Percentiles rank a stretch among this genome's conserved stretches.
Conservation (phyloP, 2,797 vertebrate genomes). For the Pseudochirops corinnae region DNA sequence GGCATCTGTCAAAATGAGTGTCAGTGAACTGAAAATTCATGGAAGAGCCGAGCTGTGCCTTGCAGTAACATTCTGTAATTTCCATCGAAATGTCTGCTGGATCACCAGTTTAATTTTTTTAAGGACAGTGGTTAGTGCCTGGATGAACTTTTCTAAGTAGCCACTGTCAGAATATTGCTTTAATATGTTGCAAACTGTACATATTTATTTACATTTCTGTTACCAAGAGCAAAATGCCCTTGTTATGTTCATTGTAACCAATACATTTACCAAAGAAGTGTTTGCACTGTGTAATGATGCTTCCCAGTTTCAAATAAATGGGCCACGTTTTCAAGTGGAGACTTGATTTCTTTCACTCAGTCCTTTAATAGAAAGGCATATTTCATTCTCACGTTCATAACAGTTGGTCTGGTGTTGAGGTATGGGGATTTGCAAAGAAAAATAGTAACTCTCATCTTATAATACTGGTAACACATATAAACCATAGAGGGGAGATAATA, state of each 20-base stretch:
- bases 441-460: background rate
- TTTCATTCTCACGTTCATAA: background rate
- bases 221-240: constrained; percentile 84
- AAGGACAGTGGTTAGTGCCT: constrained; percentile 69
- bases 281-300: constrained; percentile 96
- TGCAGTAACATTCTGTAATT: constrained; percentile 59
- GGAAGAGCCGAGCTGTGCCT: constrained; percentile 64
- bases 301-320: constrained; percentile 93
- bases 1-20: constrained; percentile 44
- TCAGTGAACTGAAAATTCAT: constrained; percentile 45
- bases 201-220: constrained; percentile 88
- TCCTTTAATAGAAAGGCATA: background rate
- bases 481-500: background rate
- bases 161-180: constrained; percentile 78
- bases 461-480: background rate
- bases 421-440: background rate
- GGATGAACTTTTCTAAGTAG: constrained; percentile 71
- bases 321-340: constrained; percentile 87
- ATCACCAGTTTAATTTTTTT: constrained; percentile 67
- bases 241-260: constrained; percentile 89
- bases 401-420: background rate
- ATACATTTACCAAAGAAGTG: constrained; percentile 95
- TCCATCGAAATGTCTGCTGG: constrained; percentile 68
- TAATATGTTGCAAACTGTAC: constrained; percentile 79
- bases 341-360: constrained; percentile 16